Percentiles rank a stretch among this genome's conserved stretches.
Conservation (phyloP, 2,888 invertebrate genomes). For the Unio pictorum region DNA sequence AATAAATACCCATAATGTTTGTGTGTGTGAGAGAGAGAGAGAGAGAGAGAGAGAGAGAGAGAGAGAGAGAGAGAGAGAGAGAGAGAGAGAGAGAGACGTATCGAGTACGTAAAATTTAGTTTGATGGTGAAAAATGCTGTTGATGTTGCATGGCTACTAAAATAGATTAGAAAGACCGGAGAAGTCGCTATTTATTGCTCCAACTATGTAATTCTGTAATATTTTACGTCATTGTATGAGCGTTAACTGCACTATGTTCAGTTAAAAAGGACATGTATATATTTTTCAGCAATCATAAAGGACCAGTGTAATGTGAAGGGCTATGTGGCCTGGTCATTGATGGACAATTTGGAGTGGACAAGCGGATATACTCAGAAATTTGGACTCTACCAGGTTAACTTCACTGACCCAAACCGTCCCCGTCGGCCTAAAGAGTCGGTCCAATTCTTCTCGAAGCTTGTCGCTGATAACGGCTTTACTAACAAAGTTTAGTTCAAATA, state of each 20-base stretch:
- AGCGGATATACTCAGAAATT: conserved; percentile 81
- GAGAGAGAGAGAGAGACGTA: no score
- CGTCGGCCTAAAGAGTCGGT: conserved; percentile 80
- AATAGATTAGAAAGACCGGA: neutral
- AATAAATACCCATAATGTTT: no score
- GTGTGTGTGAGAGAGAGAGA: no score
- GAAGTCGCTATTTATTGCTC: neutral
- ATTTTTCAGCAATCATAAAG: conserved; percentile 40
- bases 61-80: no score
- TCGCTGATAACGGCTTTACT: conserved; percentile 51
- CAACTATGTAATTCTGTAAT: neutral
- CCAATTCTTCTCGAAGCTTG: conserved; percentile 48
- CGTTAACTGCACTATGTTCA: no score
- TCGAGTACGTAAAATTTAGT: no score
- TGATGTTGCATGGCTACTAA: no score
- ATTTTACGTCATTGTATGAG: no score
- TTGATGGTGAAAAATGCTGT: no score
- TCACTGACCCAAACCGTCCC: conserved; percentile 78
- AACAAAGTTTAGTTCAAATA: no score
- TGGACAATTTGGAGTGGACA: conserved; percentile 89
- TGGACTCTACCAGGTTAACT: conserved; percentile 83
- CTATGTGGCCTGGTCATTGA: conserved; percentile 86
- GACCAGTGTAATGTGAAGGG: conserved; percentile 73
- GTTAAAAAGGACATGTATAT: conserved; percentile 2
- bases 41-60: no score